Base-by-base conservation (phyloP, 2,113 vertebrate genomes). In the Theropithecus gelada region DNA sequence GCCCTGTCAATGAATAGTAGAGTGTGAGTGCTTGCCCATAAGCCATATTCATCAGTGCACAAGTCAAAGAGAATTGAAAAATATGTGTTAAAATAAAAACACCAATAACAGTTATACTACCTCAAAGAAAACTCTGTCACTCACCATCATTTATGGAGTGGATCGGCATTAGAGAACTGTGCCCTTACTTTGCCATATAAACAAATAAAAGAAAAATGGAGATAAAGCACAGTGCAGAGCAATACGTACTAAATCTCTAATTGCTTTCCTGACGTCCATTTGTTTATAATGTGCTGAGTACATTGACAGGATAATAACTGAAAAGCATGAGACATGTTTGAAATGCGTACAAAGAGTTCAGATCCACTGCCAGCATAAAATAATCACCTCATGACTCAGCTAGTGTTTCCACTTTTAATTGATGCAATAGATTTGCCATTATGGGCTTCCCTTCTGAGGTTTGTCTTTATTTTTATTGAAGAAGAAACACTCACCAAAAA, bases 371-470 rank as follows among this genome's bases (percentile, higher is more conserved):
- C 9, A 91, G 23, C 17, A 92, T 52, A 73, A 97, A 97, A 96
- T 72, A 45, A 18, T 95, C 88, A 59, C 23, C 92, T 83, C 75
- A 27, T 61, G 59, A 94, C 20, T 75, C 96, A 98, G 76, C 14
- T 82, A 66, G 57, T 43, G 0, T 91, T 98, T 94, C 76, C 27
- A 93, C 14, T 96, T 97, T 78, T 96, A 97, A 94, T 81, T 97
- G 90, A 92, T 55, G 0, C 52, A 96, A 80, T 30, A 72, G 27
- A 92, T 92, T 95, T 96, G 45, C 50, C 96, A 92, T 90, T 92
- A 94, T 6, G 70, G 81, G 59, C 64, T 75, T 95, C 45, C 91
- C 20, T 90, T 96, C 38, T 45, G 83, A 32, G 43, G 18, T 72
- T 89, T 82, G 57, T 22, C 82, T 73, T 94, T 92, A 80, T 95